Conservation (phyloP, 2,113 vertebrate species). For the Clarias batrachus region DNA sequence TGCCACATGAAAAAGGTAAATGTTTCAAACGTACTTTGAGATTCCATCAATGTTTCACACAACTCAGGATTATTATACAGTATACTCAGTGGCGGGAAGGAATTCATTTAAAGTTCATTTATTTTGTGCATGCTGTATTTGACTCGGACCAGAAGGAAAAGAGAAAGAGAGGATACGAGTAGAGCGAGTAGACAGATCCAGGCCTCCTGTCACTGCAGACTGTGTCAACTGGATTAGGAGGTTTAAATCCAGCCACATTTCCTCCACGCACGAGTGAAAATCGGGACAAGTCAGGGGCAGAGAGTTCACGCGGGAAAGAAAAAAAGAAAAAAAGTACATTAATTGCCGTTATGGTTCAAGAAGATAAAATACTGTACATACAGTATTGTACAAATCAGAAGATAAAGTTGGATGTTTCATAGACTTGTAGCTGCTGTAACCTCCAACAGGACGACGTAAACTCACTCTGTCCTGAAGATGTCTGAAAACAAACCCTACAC, state of each 20-base stretch:
- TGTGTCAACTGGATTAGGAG: background rate
- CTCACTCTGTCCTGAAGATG: background rate
- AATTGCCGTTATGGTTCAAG: background rate
- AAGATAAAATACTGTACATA: background rate
- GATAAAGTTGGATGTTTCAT: background rate
- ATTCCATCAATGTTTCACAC: too few species aligned
- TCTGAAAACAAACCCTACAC: background rate
- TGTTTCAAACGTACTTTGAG: too few species aligned
- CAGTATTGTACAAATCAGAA: background rate
- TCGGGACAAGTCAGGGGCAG: background rate
- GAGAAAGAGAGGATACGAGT: background rate
- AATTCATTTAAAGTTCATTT: too few species aligned
- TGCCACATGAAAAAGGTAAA: too few species aligned
- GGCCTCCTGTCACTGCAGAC: background rate
- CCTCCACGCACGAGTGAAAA: background rate
- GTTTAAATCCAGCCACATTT: background rate
- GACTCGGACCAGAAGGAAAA: background rate
- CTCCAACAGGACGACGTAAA: background rate
- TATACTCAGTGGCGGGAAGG: too few species aligned
- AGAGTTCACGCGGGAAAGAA: background rate
- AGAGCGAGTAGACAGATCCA: background rate
- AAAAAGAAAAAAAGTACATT: background rate
- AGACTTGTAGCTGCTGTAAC: background rate
- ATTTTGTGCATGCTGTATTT: too few species aligned
- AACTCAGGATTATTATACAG: too few species aligned